These are phyloP conservation scores for Cotesia vestalis DNA, from an alignment of 1,140 invertebrate species.

Conservation along the genomic window DNA sequence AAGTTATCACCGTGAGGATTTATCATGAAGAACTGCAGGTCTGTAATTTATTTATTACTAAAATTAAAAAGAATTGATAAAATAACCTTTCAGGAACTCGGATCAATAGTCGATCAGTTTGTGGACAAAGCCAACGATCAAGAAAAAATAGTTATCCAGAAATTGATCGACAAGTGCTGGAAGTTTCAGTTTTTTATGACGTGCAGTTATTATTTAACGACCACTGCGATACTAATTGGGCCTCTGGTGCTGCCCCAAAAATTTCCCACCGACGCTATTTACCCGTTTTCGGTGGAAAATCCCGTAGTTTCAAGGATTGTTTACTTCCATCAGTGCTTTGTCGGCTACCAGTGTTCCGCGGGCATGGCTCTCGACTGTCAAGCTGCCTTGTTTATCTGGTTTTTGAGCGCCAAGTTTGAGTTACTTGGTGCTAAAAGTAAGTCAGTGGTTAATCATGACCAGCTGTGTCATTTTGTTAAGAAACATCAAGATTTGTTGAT, in stretches of 20 bases:
- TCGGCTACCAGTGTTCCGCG: slow-evolving; percentile 38
- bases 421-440: slow-evolving; percentile 35
- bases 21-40: neutral
- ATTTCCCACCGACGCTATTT: slow-evolving; percentile 39
- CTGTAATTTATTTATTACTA: neutral
- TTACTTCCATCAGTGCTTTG: slow-evolving; percentile 40
- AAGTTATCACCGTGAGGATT: neutral
- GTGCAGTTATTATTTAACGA: slow-evolving; percentile 9
- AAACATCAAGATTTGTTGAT: slow-evolving; percentile 39
- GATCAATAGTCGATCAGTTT: neutral
- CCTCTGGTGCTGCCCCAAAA: slow-evolving; percentile 36
- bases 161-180: slow-evolving; percentile 20
- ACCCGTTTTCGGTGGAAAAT: slow-evolving; percentile 44
- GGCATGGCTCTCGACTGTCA: slow-evolving; percentile 38
- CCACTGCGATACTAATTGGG: slow-evolving; percentile 15
- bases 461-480: slow-evolving; percentile 28
- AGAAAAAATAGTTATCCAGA: neutral
- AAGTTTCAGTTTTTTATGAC: slow-evolving; percentile 24
- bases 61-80: neutral
- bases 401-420: slow-evolving; percentile 42
- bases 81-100: neutral
- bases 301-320: slow-evolving; percentile 22
- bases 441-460: neutral
- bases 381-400: slow-evolving; percentile 44
- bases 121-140: neutral